A percentile compares a stretch with the other conserved stretches of the same genome.
Conservation (phyloP, 2,797 vertebrate species). For the Phataginus tricuspis region DNA sequence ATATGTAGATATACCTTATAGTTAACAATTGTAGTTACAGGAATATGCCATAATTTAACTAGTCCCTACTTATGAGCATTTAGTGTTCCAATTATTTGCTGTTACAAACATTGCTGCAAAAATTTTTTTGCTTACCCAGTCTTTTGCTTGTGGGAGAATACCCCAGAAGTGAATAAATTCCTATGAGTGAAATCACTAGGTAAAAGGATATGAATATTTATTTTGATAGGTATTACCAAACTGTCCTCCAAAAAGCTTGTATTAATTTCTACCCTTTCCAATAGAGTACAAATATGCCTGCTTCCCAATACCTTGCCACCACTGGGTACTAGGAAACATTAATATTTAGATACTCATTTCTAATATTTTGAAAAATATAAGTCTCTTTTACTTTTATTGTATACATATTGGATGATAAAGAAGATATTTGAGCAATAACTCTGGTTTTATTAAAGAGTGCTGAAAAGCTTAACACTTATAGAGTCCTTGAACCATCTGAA, state of each 20-base stretch:
- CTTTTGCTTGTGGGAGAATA: neutral
- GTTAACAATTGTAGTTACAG: neutral
- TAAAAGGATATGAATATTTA: neutral
- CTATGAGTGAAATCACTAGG: neutral
- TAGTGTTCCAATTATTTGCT: neutral
- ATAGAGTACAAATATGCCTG: neutral
- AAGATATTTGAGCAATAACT: slow-evolving; percentile 2
- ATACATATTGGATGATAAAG: neutral
- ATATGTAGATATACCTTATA: neutral
- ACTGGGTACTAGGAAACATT: neutral
- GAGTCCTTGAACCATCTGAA: neutral
- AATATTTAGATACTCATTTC: neutral
- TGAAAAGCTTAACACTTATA: neutral
- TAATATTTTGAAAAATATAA: slow-evolving; percentile 23
- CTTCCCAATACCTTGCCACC: neutral
- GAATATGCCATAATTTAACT: neutral
- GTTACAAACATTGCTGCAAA: neutral
- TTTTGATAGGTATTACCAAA: neutral
- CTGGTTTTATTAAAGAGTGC: neutral
- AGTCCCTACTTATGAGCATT: neutral
- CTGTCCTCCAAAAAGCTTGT: neutral
- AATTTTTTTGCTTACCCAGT: neutral
- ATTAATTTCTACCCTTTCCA: neutral
- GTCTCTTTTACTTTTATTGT: neutral
- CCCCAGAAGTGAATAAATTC: neutral